Base-by-base conservation (phyloP, 2,113 vertebrate genomes). In the Rhinoptilus africanus region DNA sequence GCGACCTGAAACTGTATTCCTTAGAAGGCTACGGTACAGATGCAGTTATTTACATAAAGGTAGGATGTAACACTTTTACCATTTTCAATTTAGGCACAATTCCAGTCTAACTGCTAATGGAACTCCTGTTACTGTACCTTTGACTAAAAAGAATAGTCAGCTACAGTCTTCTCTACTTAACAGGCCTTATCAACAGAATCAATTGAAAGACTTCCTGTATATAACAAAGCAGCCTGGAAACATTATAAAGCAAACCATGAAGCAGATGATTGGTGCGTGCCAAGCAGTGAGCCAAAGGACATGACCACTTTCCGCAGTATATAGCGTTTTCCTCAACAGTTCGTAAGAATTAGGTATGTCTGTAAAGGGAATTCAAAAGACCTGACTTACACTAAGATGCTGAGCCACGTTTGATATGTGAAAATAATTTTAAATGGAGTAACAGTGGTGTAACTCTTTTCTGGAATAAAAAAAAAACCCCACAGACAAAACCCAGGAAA, bases 171-270 rank as follows among this genome's bases (percentile, higher is more conserved):
- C 71, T 94, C 62, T 86, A 60, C 41, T 91, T 64, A 78, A 78
- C 94, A 99, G 99, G 99, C 99, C 32, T 98, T 99, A 91, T 99
- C 99, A 82, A 99, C 99, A 22, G 99, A 99, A 91, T 99, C 99
- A 12, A 96, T 99, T 39, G 99, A 99, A 97, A 98, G 99, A 91
- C 99, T 99, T 24, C 99, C 99, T 0, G 99, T 99, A 14, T 99
- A 99, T 97, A 99, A 99, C 98, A 99, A 99, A 98, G 99, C 99
- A 9, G 99, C 98, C 30, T 99, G 99, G 99, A 99, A 99, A 97
- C 99, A 99, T 95, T 99, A 99, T 96, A 99, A 99, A 94, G 98
- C 97, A 45, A 99, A 99, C 83, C 99, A 99, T 0, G 99, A 99
- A 97, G 99, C 99, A 0, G 99, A 99, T 19, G 99, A 99, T 77